Base-by-base conservation (phyloP, 2,797 vertebrate genomes). In the Sebastes matsubarae region DNA sequence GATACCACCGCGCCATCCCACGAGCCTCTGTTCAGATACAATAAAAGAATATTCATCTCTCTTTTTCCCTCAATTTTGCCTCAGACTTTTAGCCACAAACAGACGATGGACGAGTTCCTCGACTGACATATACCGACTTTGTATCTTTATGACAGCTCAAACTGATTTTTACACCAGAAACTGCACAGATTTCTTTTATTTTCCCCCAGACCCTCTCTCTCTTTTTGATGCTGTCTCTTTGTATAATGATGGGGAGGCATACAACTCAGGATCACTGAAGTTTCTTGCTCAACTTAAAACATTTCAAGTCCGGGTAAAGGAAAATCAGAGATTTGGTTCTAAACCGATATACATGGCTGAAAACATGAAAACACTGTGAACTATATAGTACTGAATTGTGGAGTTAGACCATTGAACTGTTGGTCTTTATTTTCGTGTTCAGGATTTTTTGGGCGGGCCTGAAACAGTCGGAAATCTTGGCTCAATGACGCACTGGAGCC, bases 21-120 rank as follows among this genome's bases (percentile, higher is more conserved):
- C 75, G 63, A 84, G 83, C 80, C 77, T 87, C 54, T 83, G 75
- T 83, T 87, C 70, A 79, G 65, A 68, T 67, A 66, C 30, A 68
- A 80, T 80, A 27, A 61, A 58, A 66, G 38, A 72, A 72, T 6
- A 71, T 83, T 79, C 50, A 12, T 50, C 16, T 77, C 29, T 61
- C 63, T 30, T 83, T 63, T 64, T 73, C 68, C 38, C 46, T 75
- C 29, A 69, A n/a, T 58, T 89, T 71, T 77, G 6, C 61, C 50
- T 83, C 61, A 65, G 69, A 75, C 9, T 79, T 75, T 55, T 34
- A 77, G 38, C 57, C 32, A 46, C 30, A n/a, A 77, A 81, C 8
- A 14, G 6, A 82, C 69, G 78, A 79, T 8, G 30, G 30, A 66
- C 3, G 1, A 50, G 25, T 54, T 54, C n/a, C 4, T 54, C 52